Conservation (phyloP, 2,888 invertebrate species). For the Erebia aethiops region DNA sequence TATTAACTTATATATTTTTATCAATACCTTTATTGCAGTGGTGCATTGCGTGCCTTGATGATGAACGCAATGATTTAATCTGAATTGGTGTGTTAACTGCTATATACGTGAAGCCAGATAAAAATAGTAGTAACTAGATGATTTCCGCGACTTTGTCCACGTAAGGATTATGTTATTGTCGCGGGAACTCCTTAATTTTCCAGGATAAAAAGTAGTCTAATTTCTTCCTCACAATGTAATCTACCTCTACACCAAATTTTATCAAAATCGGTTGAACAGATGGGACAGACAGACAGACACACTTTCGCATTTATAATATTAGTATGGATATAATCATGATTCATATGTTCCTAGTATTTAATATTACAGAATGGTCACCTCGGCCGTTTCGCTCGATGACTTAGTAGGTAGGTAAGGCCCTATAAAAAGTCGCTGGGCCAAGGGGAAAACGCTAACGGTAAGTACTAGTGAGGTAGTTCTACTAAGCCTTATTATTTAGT, state of each 20-base stretch:
- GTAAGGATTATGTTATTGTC: background rate
- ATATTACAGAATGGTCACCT: constrained; percentile 47
- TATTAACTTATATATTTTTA: too few relatives aligned
- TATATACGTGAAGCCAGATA: too few relatives aligned
- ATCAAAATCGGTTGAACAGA: too few relatives aligned
- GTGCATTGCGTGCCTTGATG: too few relatives aligned
- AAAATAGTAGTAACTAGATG: background rate
- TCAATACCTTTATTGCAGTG: too few relatives aligned
- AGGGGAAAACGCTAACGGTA: constrained; percentile 55
- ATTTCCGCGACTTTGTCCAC: background rate
- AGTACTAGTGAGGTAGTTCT: constrained; percentile 22
- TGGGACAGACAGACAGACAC: too few relatives aligned
- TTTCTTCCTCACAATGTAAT: too few relatives aligned
- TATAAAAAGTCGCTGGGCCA: constrained; percentile 63
- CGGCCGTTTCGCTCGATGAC: constrained; percentile 63
- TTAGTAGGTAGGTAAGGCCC: constrained; percentile 65
- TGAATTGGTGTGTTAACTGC: too few relatives aligned
- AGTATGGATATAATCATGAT: background rate
- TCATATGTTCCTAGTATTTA: background rate
- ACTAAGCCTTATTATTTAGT: constrained; percentile 32
- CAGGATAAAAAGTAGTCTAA: background rate
- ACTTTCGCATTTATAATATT: too few relatives aligned
- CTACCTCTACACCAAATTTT: too few relatives aligned
- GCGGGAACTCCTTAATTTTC: background rate
- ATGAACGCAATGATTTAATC: too few relatives aligned